phyloP scores from a whole-genome alignment of 2,797 vertebrate species.

The Enteromius argenteus region DNA sequence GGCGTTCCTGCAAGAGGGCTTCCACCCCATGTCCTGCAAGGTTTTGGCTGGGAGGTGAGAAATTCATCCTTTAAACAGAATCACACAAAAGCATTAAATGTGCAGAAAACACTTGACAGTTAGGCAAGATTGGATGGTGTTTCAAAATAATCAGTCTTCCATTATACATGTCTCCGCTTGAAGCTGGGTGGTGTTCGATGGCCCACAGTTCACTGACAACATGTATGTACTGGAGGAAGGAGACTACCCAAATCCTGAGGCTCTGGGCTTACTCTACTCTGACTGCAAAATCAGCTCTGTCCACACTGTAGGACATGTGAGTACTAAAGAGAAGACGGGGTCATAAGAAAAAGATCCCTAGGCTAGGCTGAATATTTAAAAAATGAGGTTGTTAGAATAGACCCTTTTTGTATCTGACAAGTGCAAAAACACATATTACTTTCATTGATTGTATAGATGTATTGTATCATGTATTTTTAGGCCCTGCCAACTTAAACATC shows the following conservation, averaged over 20 bases:
- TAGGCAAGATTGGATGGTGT: background rate
- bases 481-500: background rate
- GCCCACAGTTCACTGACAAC: conserved; percentile 85
- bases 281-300: conserved; percentile 83
- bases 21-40: conserved; percentile 87
- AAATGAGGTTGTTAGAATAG: background rate
- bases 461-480: background rate
- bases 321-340: conserved; percentile 64
- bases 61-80: background rate
- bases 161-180: conserved; percentile 47
- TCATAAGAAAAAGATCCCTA: background rate
- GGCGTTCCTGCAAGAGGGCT: conserved; percentile 80
- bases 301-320: conserved; percentile 84
- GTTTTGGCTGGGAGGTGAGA: conserved; percentile 89
- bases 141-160: conserved; percentile 4
- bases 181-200: conserved; percentile 91
- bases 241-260: conserved; percentile 81
- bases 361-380: background rate
- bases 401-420: background rate
- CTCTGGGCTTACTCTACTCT: conserved; percentile 84
- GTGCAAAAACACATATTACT: background rate
- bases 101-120: background rate
- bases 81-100: background rate
- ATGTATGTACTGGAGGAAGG: conserved; percentile 95
- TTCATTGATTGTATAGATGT: background rate